These are phyloP conservation scores for Thaumetopoea pityocampa DNA, from an alignment of 1,140 invertebrate genomes.

Conservation along the genomic window DNA sequence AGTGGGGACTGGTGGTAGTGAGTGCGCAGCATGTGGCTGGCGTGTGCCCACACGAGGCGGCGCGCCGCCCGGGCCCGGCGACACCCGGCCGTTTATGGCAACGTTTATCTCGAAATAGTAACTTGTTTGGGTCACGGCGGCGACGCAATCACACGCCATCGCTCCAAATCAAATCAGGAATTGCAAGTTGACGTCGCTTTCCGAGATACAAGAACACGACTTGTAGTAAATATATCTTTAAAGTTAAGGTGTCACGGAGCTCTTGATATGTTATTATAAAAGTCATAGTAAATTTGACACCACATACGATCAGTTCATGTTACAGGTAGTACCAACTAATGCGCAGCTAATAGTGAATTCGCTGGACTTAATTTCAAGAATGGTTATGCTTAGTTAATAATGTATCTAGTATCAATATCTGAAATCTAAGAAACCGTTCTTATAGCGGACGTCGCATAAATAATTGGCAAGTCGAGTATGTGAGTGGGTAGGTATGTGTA, in stretches of 20 bases:
- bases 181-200: constrained; percentile 27
- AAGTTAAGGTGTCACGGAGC: constrained; percentile 6
- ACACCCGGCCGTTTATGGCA: constrained; percentile 58
- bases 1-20: too few relatives aligned
- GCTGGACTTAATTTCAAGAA: constrained; percentile 13
- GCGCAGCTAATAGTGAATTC: constrained; percentile 7
- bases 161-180: constrained; percentile 52
- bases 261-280: constrained; percentile 8
- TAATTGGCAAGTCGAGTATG: constrained; percentile 31
- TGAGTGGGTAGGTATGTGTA: constrained; percentile 21
- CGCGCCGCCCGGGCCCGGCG: constrained; percentile 33
- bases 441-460: constrained; percentile 34
- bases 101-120: constrained; percentile 71
- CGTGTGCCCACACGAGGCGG: constrained; percentile 22
- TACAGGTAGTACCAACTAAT: constrained; percentile 5
- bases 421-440: constrained; percentile 25
- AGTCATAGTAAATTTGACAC: constrained; percentile 6
- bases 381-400: constrained; percentile 14
- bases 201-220: constrained; percentile 10
- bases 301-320: constrained; percentile 11
- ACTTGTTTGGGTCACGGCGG: constrained; percentile 60
- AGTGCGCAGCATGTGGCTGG: constrained; percentile 15
- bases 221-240: constrained; percentile 8
- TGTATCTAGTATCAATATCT: too few relatives aligned
- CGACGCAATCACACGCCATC: constrained; percentile 61